Conservation (phyloP, 1,140 invertebrate genomes). For the Drosophila pseudoobscura region DNA sequence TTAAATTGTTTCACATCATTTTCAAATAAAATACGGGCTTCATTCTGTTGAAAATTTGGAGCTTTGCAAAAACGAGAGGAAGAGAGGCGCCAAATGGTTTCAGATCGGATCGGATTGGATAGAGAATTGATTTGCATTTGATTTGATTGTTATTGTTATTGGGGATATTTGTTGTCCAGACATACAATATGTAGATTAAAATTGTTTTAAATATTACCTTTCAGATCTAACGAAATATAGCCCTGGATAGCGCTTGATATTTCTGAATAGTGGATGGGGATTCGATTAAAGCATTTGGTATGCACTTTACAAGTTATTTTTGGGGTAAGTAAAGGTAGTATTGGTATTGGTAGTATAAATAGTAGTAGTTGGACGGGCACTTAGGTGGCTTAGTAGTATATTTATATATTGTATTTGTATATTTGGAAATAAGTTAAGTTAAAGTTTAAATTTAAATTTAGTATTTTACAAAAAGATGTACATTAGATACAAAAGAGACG, state of each 20-base stretch:
- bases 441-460: conserved; percentile 31
- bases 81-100: conserved; percentile 60
- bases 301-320: conserved; percentile 31
- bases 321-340: conserved; percentile 15
- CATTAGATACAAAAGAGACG: conserved; percentile 49
- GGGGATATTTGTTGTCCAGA: conserved; percentile 27
- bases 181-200: conserved; percentile 35
- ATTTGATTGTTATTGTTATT: conserved; percentile 38
- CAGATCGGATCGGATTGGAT: conserved; percentile 39
- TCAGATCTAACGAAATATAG: not conserved
- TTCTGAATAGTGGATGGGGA: conserved; percentile 17
- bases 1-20: conserved; percentile 24
- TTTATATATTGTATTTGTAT: conserved; percentile 27
- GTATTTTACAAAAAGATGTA: conserved; percentile 64
- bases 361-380: conserved; percentile 35
- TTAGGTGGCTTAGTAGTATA: conserved; percentile 13
- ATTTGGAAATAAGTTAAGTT: conserved; percentile 28
- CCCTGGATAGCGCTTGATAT: conserved; percentile 1
- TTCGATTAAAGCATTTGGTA: conserved; percentile 33
- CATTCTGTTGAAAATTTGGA: conserved; percentile 17
- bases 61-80: conserved; percentile 36
- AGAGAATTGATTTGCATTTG: conserved; percentile 22
- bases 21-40: conserved; percentile 39
- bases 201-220: conserved; percentile 63
- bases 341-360: conserved; percentile 5